Evolutionary conservation across 1,140 invertebrate species (phyloP), one percentile per base, ranked within the genome.

Genomic region (Pachypsylla venusta): DNA sequence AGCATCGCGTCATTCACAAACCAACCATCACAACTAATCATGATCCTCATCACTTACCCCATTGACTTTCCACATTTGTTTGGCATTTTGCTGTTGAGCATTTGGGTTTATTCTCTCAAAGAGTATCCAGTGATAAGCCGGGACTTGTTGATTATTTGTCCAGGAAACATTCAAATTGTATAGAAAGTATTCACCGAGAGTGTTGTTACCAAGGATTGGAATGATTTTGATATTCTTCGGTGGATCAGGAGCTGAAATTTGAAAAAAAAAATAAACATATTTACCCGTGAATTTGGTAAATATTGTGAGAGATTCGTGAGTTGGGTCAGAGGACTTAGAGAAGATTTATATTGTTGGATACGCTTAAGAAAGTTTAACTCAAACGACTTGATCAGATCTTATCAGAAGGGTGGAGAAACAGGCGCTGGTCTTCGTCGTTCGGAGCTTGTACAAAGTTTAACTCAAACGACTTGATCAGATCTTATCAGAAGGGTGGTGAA

Each of bases 211-310:
- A 22, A 19, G 7, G 42, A 4, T 4, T n/a, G 16, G n/a, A 4
- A n/a, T 19, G 7, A 48, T 22, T 7, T 4, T 48, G 7, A 48
- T 4, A 22, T 48, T 48, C 4, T 22, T 4, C 7, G 42, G 42
- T 5, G 42, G 42, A 48, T 48, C 42, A n/a, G 42, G 42, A 5
- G 42, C 42, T 48, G 42, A 48, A 48, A 19, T n/a, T n/a, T n/a
- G n/a, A n/a, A n/a, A n/a, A n/a, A n/a, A n/a, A n/a, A n/a, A n/a
- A n/a, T n/a, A n/a, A n/a, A n/a, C n/a, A n/a, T n/a, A n/a, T n/a
- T n/a, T n/a, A n/a, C n/a, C n/a, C n/a, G n/a, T n/a, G n/a, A n/a
- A n/a, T n/a, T n/a, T n/a, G n/a, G n/a, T n/a, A n/a, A n/a, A n/a
- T n/a, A n/a, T n/a, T n/a, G n/a, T n/a, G n/a, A n/a, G n/a, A n/a